These are phyloP conservation scores for Bufo gargarizans DNA, from an alignment of 2,113 vertebrate species.

Conservation along the genomic window DNA sequence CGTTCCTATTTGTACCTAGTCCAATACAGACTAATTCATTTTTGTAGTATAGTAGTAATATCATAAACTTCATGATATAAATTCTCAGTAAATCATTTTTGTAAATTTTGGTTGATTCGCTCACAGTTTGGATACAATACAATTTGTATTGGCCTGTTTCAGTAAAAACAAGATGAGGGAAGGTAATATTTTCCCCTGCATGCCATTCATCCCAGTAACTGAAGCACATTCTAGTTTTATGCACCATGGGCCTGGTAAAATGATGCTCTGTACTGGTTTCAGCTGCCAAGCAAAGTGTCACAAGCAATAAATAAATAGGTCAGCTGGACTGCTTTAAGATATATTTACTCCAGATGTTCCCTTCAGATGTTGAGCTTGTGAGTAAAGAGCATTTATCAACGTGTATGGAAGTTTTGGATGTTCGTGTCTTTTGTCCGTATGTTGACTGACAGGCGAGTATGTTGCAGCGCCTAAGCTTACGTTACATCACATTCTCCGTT, in stretches of 20 bases:
- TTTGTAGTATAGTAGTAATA: neutral
- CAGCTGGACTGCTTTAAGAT: slow-evolving; percentile 65
- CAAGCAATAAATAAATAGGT: slow-evolving; percentile 67
- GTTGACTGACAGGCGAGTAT: slow-evolving; percentile 59
- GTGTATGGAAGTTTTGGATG: slow-evolving; percentile 56
- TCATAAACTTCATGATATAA: neutral
- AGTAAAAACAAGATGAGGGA: slow-evolving; percentile 59
- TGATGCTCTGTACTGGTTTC: slow-evolving; percentile 63
- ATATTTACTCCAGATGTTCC: slow-evolving; percentile 73
- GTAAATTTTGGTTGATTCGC: neutral
- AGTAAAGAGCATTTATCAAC: slow-evolving; percentile 56
- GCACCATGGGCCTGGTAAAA: slow-evolving; percentile 7
- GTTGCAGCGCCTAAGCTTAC: slow-evolving; percentile 15
- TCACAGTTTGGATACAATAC: neutral
- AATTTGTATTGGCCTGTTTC: neutral
- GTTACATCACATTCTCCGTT: neutral
- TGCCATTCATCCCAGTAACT: slow-evolving; percentile 38
- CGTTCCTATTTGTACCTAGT: too few species aligned
- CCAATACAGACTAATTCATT: too few species aligned
- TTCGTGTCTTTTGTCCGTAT: slow-evolving; percentile 39
- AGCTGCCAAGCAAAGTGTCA: slow-evolving; percentile 70
- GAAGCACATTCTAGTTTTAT: slow-evolving; percentile 26
- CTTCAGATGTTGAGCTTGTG: slow-evolving; percentile 67
- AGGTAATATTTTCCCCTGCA: slow-evolving; percentile 62
- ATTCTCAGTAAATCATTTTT: neutral